Conservation (phyloP, 2,797 vertebrate species). For the Astyanax mexicanus region DNA sequence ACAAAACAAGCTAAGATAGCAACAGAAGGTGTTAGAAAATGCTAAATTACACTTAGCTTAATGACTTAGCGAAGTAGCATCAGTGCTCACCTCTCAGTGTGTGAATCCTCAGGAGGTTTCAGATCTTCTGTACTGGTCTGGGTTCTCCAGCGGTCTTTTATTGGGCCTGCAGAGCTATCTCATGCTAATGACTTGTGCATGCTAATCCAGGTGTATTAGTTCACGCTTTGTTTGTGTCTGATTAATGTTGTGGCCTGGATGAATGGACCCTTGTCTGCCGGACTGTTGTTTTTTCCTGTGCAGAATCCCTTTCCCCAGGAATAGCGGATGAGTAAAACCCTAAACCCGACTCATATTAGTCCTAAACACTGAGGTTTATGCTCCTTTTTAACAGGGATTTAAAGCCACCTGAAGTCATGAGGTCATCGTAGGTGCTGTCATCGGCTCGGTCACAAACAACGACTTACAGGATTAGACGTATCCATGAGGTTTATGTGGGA, state of each 20-base stretch:
- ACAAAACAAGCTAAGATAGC: not conserved
- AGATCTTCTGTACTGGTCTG: not conserved
- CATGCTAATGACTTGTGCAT: slow-evolving; percentile 18
- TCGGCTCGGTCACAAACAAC: slow-evolving; percentile 3
- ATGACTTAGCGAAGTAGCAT: not conserved
- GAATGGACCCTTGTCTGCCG: not conserved
- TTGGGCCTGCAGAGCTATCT: slow-evolving; percentile 1
- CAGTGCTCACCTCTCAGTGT: slow-evolving; percentile 34
- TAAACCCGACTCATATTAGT: slow-evolving; percentile 5
- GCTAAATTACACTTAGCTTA: not conserved
- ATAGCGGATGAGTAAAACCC: slow-evolving; percentile 11
- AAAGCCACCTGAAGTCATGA: slow-evolving; percentile 4
- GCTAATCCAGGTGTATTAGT: slow-evolving; percentile 43
- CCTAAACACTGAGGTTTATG: slow-evolving; percentile 18
- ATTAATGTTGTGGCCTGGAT: not conserved
- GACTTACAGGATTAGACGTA: not conserved
- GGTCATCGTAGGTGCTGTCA: not conserved
- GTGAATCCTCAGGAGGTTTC: not conserved
- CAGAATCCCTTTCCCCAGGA: not conserved
- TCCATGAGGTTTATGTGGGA: not conserved
- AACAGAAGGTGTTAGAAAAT: too few relatives aligned
- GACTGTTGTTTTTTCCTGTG: slow-evolving; percentile 5
- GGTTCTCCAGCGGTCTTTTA: slow-evolving; percentile 28
- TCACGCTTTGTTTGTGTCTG: slow-evolving; percentile 1
- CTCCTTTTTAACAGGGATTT: not conserved